These are phyloP conservation scores for Diachrysia chrysitis DNA, from an alignment of 2,888 invertebrate genomes.

Conservation along the genomic window DNA sequence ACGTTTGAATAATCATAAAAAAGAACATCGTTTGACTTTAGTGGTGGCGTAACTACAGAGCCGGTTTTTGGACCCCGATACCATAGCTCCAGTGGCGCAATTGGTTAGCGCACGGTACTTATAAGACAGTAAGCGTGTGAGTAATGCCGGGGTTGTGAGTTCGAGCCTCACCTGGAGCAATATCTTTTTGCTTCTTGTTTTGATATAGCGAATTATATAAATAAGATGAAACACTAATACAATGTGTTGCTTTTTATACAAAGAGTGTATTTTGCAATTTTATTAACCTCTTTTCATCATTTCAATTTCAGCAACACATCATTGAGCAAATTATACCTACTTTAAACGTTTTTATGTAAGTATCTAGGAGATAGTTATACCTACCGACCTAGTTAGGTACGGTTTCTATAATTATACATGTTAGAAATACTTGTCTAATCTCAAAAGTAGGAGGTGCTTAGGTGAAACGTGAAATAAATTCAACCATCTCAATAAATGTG, in stretches of 20 bases:
- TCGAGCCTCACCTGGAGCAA: conserved; percentile 99
- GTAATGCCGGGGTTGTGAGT: conserved; percentile 99
- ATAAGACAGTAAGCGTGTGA: conserved; percentile 98
- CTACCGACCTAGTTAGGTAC: too few species aligned
- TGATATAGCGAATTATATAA: conserved; percentile 12
- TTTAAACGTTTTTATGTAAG: neutral
- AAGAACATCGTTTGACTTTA: conserved; percentile 76
- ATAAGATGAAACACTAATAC: conserved; percentile 29
- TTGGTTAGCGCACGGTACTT: conserved; percentile 99
- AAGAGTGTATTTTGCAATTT: neutral
- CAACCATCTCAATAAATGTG: too few species aligned
- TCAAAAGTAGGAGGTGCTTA: too few species aligned
- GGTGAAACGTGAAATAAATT: too few species aligned
- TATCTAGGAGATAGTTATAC: too few species aligned
- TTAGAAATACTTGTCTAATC: too few species aligned
- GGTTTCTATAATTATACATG: too few species aligned
- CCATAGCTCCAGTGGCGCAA: conserved; percentile 99
- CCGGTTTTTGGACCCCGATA: conserved; percentile 66
- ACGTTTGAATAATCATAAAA: conserved; percentile 71
- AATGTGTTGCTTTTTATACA: conserved; percentile 12
- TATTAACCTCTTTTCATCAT: neutral
- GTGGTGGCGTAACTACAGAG: conserved; percentile 57
- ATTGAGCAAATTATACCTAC: neutral
- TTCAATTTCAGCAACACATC: neutral
- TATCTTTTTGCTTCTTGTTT: conserved; percentile 76